A percentile compares a stretch with the other conserved stretches of the same genome.
Conservation (phyloP, 2,888 invertebrate species). For the Hipparchia semele region DNA sequence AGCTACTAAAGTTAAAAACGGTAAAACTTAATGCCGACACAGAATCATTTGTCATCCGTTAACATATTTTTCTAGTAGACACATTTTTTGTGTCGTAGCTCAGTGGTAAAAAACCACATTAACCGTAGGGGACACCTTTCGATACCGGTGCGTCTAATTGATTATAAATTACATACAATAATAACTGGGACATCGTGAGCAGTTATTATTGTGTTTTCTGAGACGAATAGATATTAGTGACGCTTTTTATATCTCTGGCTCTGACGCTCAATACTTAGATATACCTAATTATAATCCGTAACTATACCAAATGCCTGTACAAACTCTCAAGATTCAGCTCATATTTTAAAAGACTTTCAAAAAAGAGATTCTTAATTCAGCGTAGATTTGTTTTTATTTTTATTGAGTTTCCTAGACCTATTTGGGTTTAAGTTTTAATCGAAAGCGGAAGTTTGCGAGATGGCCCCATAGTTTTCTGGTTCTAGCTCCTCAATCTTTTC, state of each 20-base stretch:
- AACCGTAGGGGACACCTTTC: constrained; percentile 45
- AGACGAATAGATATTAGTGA: constrained; percentile 29
- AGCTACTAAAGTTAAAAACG: too few species aligned
- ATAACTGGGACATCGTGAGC: constrained; percentile 25
- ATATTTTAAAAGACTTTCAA: too few species aligned
- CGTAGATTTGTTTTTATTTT: too few species aligned
- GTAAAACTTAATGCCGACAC: not conserved
- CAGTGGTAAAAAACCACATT: constrained; percentile 42
- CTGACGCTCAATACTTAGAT: not conserved
- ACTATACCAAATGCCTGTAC: too few species aligned
- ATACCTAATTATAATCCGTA: too few species aligned
- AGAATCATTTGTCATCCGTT: constrained; percentile 34
- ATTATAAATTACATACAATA: constrained; percentile 53
- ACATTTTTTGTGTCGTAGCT: constrained; percentile 34
- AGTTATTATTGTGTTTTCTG: constrained; percentile 29
- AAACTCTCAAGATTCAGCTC: too few species aligned
- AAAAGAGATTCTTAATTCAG: too few species aligned
- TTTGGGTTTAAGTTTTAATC: too few species aligned
- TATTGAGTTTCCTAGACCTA: too few species aligned
- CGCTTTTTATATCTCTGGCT: constrained; percentile 14
- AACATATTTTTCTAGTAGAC: constrained; percentile 45
- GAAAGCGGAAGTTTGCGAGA: too few species aligned
- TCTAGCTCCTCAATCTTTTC: too few species aligned
- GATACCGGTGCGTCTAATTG: constrained; percentile 54
- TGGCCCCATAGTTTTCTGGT: too few species aligned